Base-by-base conservation (phyloP, 1,140 invertebrate genomes). In the Aphidius ervi region DNA sequence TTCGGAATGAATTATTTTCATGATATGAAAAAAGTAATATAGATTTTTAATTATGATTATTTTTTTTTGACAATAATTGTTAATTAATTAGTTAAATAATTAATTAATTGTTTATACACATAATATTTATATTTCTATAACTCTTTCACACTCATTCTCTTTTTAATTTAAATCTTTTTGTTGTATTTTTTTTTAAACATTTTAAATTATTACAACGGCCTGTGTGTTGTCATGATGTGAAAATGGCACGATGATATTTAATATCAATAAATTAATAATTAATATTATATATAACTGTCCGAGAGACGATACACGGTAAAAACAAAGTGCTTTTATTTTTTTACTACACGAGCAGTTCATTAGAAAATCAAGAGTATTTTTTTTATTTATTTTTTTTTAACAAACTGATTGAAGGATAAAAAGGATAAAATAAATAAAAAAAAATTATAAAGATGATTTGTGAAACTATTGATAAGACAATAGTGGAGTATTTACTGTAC, bases 251-350 rank as follows among this genome's bases (percentile, higher is more conserved):
- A 59, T 31, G 23, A 31, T 31, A 31, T 31, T 31, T 31, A 31
- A 31, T 31, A 48, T 42, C 9, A 63, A 50, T 53, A 57, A 61
- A 58, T 56, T 47, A 61, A 58, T 56, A 63, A 61, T 53, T 53
- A 62, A 62, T 40, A 46, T 60, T 62, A 59, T 61, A 59, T 56
- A 63, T 60, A 65, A 59, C 47, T 55, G 46, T 72, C 71, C 72
- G 65, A 75, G 71, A 63, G 74, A 77, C 75, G 72, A 78, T 75
- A 73, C 70, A 75, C 68, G 69, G 69, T 66, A 68, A 71, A 74
- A 77, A 75, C 69, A 69, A 73, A 73, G 69, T 70, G 64, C 65
- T 72, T 65, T 61, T 60, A 40, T 52, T 57, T 16, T n/a, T 42
- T 10, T n/a, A 60, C 23, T 3, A 31, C 23, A 31, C 23, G 23